phyloP scores from a whole-genome alignment of 2,113 vertebrate species.

The Lepus americanus region DNA sequence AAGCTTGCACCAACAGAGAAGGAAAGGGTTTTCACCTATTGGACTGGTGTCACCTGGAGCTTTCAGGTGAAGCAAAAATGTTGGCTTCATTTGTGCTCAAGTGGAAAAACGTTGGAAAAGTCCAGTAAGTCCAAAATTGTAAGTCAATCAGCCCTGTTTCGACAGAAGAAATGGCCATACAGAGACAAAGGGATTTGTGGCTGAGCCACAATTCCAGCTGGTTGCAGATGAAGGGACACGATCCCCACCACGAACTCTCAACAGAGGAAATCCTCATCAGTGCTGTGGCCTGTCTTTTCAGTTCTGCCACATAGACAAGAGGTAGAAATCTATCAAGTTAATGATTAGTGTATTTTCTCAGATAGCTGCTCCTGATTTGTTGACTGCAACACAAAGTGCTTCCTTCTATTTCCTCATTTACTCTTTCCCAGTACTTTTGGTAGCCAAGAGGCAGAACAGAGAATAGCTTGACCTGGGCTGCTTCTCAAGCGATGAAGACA shows the following conservation, averaged over 20 bases:
- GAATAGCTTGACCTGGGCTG: neutral
- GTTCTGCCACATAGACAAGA: neutral
- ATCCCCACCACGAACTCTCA: neutral
- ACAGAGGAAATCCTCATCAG: neutral
- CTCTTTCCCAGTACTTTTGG: neutral
- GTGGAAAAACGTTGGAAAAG: slow-evolving; percentile 10
- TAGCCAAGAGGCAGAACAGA: neutral
- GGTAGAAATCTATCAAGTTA: neutral
- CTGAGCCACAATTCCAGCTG: neutral
- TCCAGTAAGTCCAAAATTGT: neutral
- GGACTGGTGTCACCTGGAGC: neutral
- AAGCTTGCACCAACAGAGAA: neutral
- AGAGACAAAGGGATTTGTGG: neutral
- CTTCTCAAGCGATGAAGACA: neutral
- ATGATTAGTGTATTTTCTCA: neutral
- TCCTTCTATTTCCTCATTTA: slow-evolving; percentile 1
- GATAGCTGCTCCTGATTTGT: neutral
- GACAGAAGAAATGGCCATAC: neutral
- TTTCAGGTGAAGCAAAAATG: neutral
- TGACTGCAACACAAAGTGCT: neutral
- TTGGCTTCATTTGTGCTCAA: slow-evolving; percentile 25
- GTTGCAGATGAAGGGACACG: neutral
- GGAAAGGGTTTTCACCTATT: neutral
- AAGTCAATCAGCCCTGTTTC: neutral
- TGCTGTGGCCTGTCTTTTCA: neutral